phyloP scores from a whole-genome alignment of 2,888 invertebrate genomes.

The Thelaira solivaga region DNA sequence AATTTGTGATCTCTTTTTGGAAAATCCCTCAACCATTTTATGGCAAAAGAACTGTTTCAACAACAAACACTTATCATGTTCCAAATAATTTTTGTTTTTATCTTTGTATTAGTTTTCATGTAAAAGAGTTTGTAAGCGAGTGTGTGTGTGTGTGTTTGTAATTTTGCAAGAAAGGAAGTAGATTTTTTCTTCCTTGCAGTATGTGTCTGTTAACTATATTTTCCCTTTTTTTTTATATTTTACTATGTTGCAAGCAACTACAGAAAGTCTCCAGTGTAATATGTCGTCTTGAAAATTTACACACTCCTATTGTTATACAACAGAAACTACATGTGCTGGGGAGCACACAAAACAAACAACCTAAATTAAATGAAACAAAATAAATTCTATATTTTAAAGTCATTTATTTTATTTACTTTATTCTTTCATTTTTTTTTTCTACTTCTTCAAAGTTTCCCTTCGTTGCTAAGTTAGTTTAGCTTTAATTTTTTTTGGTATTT shows the following conservation, averaged over 20 bases:
- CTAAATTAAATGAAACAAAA: slow-evolving; percentile 10
- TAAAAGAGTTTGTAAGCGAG: background rate
- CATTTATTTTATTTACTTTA: slow-evolving; percentile 43
- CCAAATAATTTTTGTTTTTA: background rate
- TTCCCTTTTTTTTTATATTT: background rate
- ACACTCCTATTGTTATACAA: slow-evolving; percentile 11
- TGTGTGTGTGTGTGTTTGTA: background rate
- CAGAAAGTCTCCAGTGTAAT: slow-evolving; percentile 34
- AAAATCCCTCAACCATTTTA: background rate
- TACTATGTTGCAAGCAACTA: slow-evolving; percentile 4
- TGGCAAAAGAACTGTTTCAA: background rate
- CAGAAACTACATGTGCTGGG: slow-evolving; percentile 1
- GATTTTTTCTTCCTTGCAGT: background rate
- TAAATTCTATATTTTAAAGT: slow-evolving; percentile 38
- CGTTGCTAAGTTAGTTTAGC: background rate
- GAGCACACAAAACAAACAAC: background rate
- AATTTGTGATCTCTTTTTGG: background rate
- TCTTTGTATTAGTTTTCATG: background rate
- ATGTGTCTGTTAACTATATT: background rate
- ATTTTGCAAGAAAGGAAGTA: background rate
- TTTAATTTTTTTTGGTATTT: background rate
- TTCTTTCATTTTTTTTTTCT: background rate
- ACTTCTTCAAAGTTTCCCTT: background rate
- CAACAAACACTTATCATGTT: slow-evolving; percentile 19
- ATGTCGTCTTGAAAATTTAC: slow-evolving; percentile 39